Conservation (phyloP, 2,797 vertebrate species). For the Sarcophilus harrisii region DNA sequence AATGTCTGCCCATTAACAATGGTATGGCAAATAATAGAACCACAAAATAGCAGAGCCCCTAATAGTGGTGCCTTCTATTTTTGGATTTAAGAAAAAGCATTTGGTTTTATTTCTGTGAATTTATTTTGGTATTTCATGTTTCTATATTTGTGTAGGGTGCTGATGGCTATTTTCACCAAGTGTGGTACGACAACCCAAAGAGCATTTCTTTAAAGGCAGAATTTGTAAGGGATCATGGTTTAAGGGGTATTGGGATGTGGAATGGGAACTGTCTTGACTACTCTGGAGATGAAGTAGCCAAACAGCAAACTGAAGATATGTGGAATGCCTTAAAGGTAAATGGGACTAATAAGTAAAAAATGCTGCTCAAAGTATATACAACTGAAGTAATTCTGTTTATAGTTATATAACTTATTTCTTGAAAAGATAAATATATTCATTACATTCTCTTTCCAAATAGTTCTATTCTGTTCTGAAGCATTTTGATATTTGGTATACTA, state of each 20-base stretch:
- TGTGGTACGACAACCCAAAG: conserved; percentile 95
- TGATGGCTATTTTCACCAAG: conserved; percentile 90
- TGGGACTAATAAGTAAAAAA: conserved; percentile 8
- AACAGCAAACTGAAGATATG: conserved; percentile 91
- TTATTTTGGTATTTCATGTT: conserved; percentile 36
- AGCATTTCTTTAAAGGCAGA: conserved; percentile 93
- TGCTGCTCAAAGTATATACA: conserved; percentile 38
- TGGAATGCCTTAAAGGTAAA: conserved; percentile 90
- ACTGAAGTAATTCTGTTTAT: conserved; percentile 30
- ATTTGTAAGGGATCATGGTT: conserved; percentile 82
- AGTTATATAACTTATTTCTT: conserved; percentile 42
- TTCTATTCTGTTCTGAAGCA: conserved; percentile 43
- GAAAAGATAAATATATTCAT: conserved; percentile 54
- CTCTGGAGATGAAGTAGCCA: conserved; percentile 85
- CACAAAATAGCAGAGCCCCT: background rate
- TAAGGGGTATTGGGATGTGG: conserved; percentile 97
- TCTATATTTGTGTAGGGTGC: conserved; percentile 85
- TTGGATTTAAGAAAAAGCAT: conserved; percentile 36
- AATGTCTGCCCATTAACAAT: background rate
- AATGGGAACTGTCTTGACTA: conserved; percentile 95
- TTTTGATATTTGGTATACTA: conserved; percentile 36
- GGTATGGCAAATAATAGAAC: conserved; percentile 36
- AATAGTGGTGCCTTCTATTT: background rate
- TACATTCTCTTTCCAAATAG: background rate
- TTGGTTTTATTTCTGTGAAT: background rate